Evolutionary conservation across 2,113 vertebrate genomes (phyloP).

Genomic region (Myotis brandtii): DNA sequence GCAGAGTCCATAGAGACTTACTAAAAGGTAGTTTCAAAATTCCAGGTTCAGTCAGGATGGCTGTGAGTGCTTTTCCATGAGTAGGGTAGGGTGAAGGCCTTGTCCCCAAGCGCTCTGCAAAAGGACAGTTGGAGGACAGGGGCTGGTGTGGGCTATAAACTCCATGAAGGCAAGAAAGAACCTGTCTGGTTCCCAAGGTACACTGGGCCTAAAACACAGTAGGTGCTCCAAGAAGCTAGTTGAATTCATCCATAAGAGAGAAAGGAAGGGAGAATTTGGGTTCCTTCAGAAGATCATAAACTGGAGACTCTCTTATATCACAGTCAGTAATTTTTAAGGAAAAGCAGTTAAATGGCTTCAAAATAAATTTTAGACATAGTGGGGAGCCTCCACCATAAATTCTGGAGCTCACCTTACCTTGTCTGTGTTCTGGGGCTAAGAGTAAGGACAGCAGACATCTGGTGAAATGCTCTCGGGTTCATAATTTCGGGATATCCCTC

Average conservation of each 20-base stretch:
- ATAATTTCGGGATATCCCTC: constrained; percentile 67
- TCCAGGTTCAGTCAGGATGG: not conserved
- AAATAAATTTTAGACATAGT: not conserved
- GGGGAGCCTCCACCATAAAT: not conserved
- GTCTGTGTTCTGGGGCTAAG: not conserved
- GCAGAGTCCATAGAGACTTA: not conserved
- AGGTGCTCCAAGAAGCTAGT: not conserved
- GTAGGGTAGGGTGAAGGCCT: not conserved
- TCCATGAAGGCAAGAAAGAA: not conserved
- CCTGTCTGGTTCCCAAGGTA: not conserved
- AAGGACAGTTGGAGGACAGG: not conserved
- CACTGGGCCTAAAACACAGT: not conserved
- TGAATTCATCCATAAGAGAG: rapidly evolving
- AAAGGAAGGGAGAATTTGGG: not conserved
- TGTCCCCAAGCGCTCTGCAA: not conserved
- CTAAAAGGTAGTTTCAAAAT: not conserved
- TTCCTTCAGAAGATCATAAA: not conserved
- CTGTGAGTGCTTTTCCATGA: not conserved
- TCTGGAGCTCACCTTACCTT: not conserved
- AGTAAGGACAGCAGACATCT: constrained; percentile 51
- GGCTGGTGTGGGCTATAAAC: not conserved
- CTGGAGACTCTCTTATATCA: not conserved
- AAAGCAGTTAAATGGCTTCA: not conserved
- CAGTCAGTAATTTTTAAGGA: not conserved
- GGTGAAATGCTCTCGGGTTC: constrained; percentile 62